These are phyloP conservation scores for Cremastinae sp. DNA, from an alignment of 2,888 invertebrate genomes.

Conservation along the genomic window DNA sequence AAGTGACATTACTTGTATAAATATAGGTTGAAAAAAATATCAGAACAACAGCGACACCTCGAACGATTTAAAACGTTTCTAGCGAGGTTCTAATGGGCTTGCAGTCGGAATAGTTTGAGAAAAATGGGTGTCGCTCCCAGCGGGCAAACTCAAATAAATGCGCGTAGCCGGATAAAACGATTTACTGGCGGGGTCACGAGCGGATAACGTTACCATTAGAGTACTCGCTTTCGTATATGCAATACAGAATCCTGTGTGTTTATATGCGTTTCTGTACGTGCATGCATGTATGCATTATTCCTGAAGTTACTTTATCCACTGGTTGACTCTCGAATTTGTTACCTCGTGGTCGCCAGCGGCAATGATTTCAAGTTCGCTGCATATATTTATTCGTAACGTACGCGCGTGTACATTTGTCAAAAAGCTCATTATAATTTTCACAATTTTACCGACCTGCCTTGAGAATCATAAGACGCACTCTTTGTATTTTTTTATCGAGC, in stretches of 20 bases:
- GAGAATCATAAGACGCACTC: constrained; percentile 7
- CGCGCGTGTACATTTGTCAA: constrained; percentile 7
- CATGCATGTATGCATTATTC: constrained; percentile 42
- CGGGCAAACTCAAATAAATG: constrained; percentile 75
- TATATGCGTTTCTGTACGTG: constrained; percentile 5
- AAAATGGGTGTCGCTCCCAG: constrained; percentile 71
- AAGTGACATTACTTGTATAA: constrained; percentile 65
- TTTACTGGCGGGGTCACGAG: constrained; percentile 71
- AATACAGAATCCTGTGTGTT: constrained; percentile 22
- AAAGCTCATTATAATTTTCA: constrained; percentile 34
- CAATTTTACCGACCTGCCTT: constrained; percentile 3
- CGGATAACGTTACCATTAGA: constrained; percentile 73
- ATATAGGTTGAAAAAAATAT: constrained; percentile 63
- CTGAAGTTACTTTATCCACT: constrained; percentile 57
- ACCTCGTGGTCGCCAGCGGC: constrained; percentile 19
- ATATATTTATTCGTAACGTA: not conserved
- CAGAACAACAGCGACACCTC: constrained; percentile 59
- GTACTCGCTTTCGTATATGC: constrained; percentile 65
- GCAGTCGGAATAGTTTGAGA: constrained; percentile 75
- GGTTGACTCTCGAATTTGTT: constrained; percentile 53
- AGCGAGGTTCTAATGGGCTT: constrained; percentile 71
- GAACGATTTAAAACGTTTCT: constrained; percentile 70
- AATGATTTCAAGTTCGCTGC: constrained; percentile 19
- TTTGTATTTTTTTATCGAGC: constrained; percentile 10
- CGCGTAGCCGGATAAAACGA: constrained; percentile 73